These are phyloP conservation scores for Saccostrea echinata DNA, from an alignment of 1,140 invertebrate genomes.

Conservation along the genomic window DNA sequence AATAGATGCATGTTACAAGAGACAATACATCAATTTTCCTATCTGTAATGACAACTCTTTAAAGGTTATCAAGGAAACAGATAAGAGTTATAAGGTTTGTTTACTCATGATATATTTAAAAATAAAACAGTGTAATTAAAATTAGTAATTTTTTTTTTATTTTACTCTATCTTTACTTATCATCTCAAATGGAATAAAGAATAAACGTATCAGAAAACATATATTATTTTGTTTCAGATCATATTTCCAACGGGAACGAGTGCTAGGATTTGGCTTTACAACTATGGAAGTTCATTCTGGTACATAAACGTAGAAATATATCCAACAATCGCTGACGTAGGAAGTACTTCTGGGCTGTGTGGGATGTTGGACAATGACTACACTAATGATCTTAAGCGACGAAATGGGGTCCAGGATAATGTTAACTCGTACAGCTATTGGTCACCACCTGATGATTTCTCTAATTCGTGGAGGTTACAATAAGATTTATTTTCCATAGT, in stretches of 20 bases:
- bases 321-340: neutral
- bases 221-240: neutral
- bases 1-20: neutral
- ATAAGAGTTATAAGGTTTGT: slow-evolving; percentile 8
- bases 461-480: neutral
- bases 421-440: neutral
- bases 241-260: neutral
- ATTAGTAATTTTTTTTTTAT: no score
- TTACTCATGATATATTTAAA: neutral
- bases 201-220: no score
- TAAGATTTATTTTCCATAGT: neutral
- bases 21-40: neutral
- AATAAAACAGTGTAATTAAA: neutral
- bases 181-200: no score
- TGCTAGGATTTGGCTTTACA: neutral
- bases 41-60: slow-evolving; percentile 1
- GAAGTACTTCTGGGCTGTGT: neutral
- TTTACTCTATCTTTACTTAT: no score
- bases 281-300: neutral
- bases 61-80: neutral
- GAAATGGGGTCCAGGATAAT: neutral
- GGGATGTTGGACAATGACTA: neutral
- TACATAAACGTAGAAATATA: slow-evolving; percentile 7
- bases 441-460: neutral
- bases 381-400: neutral